Evolutionary conservation across 1,140 invertebrate species (phyloP), one percentile per base, ranked within the genome.

Genomic region (Sitophilus oryzae): DNA sequence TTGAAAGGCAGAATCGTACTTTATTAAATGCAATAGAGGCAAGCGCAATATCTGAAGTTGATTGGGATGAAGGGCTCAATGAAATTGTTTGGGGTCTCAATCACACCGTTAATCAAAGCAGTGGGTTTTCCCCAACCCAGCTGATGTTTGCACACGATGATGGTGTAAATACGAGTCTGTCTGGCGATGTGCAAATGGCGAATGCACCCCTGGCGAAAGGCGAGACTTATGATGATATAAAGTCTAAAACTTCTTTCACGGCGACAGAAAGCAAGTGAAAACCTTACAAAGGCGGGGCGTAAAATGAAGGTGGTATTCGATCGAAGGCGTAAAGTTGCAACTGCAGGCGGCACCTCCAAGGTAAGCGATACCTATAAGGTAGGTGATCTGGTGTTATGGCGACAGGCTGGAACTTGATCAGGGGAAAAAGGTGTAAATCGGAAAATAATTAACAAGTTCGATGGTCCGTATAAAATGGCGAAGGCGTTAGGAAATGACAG

Each of bases 401-500:
- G 35, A 14, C 21, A 42, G 9, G 43, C 44, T 20, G 37, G 16
- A 21, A 41, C 56, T 20, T 15, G 11, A 16, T 22, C 5, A 20
- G 23, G 36, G 22, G 42, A 58, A 14, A 50, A 47, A 16, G 45
- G 38, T 16, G 18, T 50, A 6, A 55, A 37, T 43, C 36, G 41
- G n/a, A 59, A 55, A 37, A 20, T 55, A 19, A 30, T 2, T 8
- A 49, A 48, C 15, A 47, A 49, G 14, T 59, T 30, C 25, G 52
- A 48, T 41, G 45, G 56, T 10, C 54, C 68, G 16, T 71, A 66
- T 57, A 59, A 56, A 42, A 52, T 71, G 4, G 59, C 58, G 3
- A 59, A 64, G 34, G 59, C 65, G 6, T 40, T 68, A 38, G 63
- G 59, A n/a, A 58, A 69, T 25, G 67, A 71, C 45, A 48, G 67